Evolutionary conservation across 2,113 vertebrate species (phyloP).

Genomic region (Cebidichthys violaceus): DNA sequence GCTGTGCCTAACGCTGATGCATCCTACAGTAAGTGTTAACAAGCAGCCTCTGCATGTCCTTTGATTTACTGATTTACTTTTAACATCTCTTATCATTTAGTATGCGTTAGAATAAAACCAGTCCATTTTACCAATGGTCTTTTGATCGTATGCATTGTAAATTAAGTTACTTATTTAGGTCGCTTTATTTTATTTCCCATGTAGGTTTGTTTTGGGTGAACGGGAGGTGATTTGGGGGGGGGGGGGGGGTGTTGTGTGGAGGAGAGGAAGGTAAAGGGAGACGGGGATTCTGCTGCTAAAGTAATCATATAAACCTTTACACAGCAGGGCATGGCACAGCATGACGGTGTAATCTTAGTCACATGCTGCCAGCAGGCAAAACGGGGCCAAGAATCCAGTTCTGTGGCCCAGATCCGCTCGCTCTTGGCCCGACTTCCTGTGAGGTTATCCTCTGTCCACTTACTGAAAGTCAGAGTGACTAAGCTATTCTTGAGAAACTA

Average conservation of each 20-base stretch:
- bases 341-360: constrained; percentile 72
- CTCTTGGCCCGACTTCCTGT: constrained; percentile 19
- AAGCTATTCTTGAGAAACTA: neutral
- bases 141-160: neutral
- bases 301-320: constrained; percentile 13
- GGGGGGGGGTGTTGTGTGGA: too few species aligned
- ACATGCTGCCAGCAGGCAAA: constrained; percentile 63
- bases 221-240: neutral
- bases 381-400: constrained; percentile 62
- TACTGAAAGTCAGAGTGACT: constrained; percentile 6
- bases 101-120: neutral
- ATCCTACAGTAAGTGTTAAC: neutral
- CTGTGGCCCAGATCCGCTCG: constrained; percentile 51
- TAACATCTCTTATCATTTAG: neutral
- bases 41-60: neutral
- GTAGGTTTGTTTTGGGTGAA: neutral
- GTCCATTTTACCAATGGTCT: neutral
- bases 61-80: neutral
- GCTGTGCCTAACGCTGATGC: neutral
- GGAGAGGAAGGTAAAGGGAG: neutral
- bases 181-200: neutral
- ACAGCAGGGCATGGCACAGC: constrained; percentile 55
- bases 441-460: constrained; percentile 24
- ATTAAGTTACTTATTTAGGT: neutral
- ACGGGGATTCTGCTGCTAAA: neutral